Evolutionary conservation across 1,140 invertebrate species (phyloP).

Genomic region (Monomorium pharaonis): DNA sequence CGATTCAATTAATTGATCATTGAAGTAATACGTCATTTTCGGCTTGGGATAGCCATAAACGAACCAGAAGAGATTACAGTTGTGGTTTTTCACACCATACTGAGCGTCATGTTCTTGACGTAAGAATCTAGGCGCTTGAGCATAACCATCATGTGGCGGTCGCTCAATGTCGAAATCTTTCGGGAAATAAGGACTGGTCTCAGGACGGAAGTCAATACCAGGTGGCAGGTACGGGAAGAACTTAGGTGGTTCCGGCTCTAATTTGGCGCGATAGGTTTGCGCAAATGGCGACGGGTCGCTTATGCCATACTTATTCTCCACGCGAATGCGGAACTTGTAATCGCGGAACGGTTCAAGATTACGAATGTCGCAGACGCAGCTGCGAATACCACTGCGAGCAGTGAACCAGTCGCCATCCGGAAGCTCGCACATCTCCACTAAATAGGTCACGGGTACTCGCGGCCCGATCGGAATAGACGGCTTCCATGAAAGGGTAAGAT

Average conservation of each 20-base stretch:
- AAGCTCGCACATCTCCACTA: constrained; percentile 96
- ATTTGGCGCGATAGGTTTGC: constrained; percentile 91
- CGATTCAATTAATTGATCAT: constrained; percentile 92
- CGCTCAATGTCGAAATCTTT: constrained; percentile 95
- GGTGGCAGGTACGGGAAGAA: constrained; percentile 92
- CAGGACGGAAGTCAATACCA: constrained; percentile 93
- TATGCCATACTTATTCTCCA: constrained; percentile 98
- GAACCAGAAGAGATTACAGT: constrained; percentile 95
- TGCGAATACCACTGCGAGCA: constrained; percentile 91
- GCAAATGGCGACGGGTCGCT: constrained; percentile 96
- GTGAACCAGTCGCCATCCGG: constrained; percentile 96
- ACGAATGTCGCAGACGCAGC: constrained; percentile 93
- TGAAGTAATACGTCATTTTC: constrained; percentile 94
- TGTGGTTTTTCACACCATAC: constrained; percentile 95
- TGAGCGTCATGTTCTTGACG: constrained; percentile 93
- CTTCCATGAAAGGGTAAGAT: constrained; percentile 95
- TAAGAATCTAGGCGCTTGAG: constrained; percentile 93
- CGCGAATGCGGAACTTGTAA: constrained; percentile 96
- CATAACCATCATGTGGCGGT: constrained; percentile 93
- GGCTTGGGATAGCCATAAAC: constrained; percentile 97
- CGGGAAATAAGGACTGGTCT: constrained; percentile 95
- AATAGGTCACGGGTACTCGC: constrained; percentile 94
- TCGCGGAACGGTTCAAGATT: constrained; percentile 94
- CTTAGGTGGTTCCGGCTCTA: constrained; percentile 92
- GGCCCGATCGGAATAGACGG: constrained; percentile 94